These are phyloP conservation scores for Drosophila orena DNA, from an alignment of 1,140 invertebrate genomes.

Conservation along the genomic window DNA sequence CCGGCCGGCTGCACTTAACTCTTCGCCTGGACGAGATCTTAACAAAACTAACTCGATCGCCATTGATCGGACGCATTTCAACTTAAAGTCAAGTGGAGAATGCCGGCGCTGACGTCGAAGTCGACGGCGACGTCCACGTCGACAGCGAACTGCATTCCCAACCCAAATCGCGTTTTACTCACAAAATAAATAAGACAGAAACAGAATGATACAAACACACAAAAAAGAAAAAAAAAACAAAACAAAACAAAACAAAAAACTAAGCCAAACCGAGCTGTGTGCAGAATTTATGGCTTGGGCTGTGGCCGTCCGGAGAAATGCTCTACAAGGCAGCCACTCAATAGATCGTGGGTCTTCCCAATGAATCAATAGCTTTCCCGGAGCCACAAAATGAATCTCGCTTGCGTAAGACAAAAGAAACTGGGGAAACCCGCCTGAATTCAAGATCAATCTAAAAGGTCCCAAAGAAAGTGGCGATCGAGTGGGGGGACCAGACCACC, in stretches of 20 bases:
- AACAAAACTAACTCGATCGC: constrained; percentile 83
- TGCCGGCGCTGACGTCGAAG: constrained; percentile 47
- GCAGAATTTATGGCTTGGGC: constrained; percentile 67
- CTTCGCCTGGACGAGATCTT: constrained; percentile 79
- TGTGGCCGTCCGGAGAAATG: constrained; percentile 54
- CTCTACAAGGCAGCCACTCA: constrained; percentile 55
- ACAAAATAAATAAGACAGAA: constrained; percentile 48
- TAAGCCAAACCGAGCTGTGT: constrained; percentile 46
- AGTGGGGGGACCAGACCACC: constrained; percentile 19
- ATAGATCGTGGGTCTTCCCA: constrained; percentile 24
- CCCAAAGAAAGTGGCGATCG: constrained; percentile 33
- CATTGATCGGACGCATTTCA: constrained; percentile 81
- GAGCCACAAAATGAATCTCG: constrained; percentile 18
- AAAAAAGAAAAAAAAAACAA: constrained; percentile 9
- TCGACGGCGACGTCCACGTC: constrained; percentile 8
- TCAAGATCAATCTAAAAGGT: constrained; percentile 32
- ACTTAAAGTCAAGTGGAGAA: constrained; percentile 74
- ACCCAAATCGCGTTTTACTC: constrained; percentile 33
- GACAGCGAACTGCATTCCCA: constrained; percentile 37
- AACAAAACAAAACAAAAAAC: constrained; percentile 16
- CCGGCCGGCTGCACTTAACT: constrained; percentile 64
- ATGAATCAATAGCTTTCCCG: constrained; percentile 55
- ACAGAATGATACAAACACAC: constrained; percentile 49
- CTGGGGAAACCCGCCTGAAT: not conserved
- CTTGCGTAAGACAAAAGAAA: constrained; percentile 42